Conservation (phyloP, 2,113 vertebrate species). For the Ancistrus triradiatus region DNA sequence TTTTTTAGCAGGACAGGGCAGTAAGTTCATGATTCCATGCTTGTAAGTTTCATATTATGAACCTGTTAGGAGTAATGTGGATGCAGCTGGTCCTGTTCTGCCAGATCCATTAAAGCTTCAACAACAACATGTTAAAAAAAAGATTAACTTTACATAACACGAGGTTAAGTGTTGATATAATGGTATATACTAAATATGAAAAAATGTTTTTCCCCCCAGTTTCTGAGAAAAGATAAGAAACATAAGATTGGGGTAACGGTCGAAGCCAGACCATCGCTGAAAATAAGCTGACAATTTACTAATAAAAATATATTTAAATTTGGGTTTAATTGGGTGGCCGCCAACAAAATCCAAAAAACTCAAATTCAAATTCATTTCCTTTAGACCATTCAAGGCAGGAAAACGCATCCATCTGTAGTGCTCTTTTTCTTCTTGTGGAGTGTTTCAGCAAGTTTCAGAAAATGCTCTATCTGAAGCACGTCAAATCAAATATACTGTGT, state of each 20-base stretch:
- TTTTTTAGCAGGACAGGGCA: too few species aligned
- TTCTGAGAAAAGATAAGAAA: too few species aligned
- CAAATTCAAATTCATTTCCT: background rate
- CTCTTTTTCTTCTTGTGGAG: background rate
- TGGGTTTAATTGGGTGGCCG: background rate
- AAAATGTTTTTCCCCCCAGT: too few species aligned
- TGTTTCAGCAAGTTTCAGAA: background rate
- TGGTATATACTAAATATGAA: too few species aligned
- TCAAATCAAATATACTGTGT: background rate
- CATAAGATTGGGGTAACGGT: background rate
- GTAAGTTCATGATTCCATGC: too few species aligned
- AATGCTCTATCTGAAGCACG: background rate
- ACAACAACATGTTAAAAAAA: too few species aligned
- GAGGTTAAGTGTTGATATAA: too few species aligned
- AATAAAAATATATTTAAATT: conserved; percentile 26
- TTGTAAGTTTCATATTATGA: too few species aligned
- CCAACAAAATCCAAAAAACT: background rate
- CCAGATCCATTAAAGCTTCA: too few species aligned
- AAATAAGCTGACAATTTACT: background rate
- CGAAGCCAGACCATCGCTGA: conserved; percentile 13
- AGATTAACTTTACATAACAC: too few species aligned
- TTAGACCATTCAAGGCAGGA: background rate
- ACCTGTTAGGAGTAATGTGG: too few species aligned
- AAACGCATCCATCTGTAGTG: background rate
- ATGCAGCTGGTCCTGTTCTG: too few species aligned